Percentiles rank a stretch among this genome's conserved stretches.
phyloP scores from a whole-genome alignment of 2,113 vertebrate species.

The Aldabrachelys gigantea region DNA sequence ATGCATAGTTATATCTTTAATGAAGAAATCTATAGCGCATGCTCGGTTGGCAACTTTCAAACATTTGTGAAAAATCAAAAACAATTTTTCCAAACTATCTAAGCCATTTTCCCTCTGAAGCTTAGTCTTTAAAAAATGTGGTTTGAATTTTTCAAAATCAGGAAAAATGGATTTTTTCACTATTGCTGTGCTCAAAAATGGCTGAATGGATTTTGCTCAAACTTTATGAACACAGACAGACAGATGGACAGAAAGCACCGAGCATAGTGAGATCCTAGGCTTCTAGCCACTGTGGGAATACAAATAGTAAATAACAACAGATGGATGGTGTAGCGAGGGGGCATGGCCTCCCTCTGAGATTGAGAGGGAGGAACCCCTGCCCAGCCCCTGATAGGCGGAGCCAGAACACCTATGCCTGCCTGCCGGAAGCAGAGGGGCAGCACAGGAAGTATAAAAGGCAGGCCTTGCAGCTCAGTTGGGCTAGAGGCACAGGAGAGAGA shows the following conservation, averaged over 20 bases:
- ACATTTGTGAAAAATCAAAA: neutral
- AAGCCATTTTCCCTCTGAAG: neutral
- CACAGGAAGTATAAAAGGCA: no score
- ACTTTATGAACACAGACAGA: neutral
- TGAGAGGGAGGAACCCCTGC: no score
- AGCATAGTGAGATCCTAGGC: neutral
- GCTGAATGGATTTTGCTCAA: neutral
- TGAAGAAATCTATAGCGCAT: neutral
- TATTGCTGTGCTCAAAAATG: neutral
- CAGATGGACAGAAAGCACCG: neutral
- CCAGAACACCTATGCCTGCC: no score
- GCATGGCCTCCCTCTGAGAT: no score
- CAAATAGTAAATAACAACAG: neutral
- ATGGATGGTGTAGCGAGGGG: neutral
- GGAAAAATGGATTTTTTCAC: neutral
- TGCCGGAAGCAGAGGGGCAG: no score
- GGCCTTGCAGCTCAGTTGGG: no score
- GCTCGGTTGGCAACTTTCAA: neutral
- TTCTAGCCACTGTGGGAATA: neutral
- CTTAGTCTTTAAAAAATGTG: neutral
- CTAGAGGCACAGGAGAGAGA: no score
- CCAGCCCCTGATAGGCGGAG: no score
- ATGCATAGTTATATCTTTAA: neutral
- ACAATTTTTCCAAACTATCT: neutral
- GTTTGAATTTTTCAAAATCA: neutral